phyloP scores from a whole-genome alignment of 2,888 invertebrate genomes.

The Eustalomyia histrio region DNA sequence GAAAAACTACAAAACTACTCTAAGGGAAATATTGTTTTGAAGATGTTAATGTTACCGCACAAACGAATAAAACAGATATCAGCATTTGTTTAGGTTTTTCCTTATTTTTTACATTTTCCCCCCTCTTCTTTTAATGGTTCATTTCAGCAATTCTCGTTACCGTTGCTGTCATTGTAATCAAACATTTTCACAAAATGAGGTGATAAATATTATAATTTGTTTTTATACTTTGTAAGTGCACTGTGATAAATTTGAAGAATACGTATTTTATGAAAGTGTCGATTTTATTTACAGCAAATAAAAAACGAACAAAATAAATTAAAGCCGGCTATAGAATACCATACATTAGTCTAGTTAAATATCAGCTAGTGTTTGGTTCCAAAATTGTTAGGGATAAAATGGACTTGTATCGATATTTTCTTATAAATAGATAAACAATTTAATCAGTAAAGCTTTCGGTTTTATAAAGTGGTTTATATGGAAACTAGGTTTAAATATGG shows the following conservation, averaged over 20 bases:
- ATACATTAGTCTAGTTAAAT: too few relatives aligned
- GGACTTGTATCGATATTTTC: too few relatives aligned
- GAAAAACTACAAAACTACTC: neutral
- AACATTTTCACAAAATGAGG: conserved; percentile 18
- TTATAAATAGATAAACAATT: too few relatives aligned
- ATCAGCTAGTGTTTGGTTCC: too few relatives aligned
- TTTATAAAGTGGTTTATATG: too few relatives aligned
- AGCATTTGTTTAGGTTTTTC: neutral
- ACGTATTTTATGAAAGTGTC: too few relatives aligned
- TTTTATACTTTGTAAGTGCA: conserved; percentile 2
- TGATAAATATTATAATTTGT: conserved; percentile 21
- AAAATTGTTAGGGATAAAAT: too few relatives aligned
- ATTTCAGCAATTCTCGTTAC: neutral
- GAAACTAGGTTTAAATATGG: too few relatives aligned
- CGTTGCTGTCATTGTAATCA: neutral
- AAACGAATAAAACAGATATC: conserved; percentile 15
- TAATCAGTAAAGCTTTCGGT: too few relatives aligned
- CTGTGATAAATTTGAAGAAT: conserved; percentile 18
- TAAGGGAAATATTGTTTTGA: conserved; percentile 19
- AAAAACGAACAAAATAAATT: too few relatives aligned
- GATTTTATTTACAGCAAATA: too few relatives aligned
- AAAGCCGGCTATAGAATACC: too few relatives aligned
- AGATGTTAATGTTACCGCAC: neutral
- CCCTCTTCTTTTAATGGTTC: neutral
- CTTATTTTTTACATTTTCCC: neutral